phyloP scores from a whole-genome alignment of 2,797 vertebrate species.

The Fundulus diaphanus region DNA sequence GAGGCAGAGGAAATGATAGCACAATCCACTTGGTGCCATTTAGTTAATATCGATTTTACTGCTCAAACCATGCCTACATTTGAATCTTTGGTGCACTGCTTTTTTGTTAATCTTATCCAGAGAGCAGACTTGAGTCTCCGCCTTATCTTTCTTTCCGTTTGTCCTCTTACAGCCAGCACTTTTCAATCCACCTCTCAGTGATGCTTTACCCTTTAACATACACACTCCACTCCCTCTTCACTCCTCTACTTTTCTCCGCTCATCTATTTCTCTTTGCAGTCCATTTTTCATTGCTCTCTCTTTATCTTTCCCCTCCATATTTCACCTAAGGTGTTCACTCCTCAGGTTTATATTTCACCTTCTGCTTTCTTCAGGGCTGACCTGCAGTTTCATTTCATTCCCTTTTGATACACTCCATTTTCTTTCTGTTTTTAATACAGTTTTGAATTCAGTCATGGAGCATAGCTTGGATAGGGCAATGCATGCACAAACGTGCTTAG shows the following conservation, averaged over 20 bases:
- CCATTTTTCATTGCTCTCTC: constrained; percentile 9
- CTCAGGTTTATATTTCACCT: constrained; percentile 45
- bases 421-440: not conserved
- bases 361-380: constrained; percentile 19
- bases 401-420: constrained; percentile 28
- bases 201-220: constrained; percentile 41
- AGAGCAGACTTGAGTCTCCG: constrained; percentile 12
- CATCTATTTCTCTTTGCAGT: not conserved
- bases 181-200: constrained; percentile 7
- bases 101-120: constrained; percentile 42
- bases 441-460: not conserved
- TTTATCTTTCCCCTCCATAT: constrained; percentile 39
- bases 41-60: constrained; percentile 25
- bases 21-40: constrained; percentile 35
- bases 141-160: constrained; percentile 19
- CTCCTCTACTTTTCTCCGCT: constrained; percentile 38
- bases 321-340: constrained; percentile 34
- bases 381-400: constrained; percentile 39
- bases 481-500: not conserved
- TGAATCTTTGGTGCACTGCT: constrained; percentile 2
- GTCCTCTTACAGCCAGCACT: constrained; percentile 7
- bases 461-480: not conserved
- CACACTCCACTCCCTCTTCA: constrained; percentile 27
- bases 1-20: constrained; percentile 29
- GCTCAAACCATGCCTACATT: constrained; percentile 12